These are phyloP conservation scores for Xiphorhynchus elegans DNA, from an alignment of 2,113 vertebrate genomes.

Conservation along the genomic window DNA sequence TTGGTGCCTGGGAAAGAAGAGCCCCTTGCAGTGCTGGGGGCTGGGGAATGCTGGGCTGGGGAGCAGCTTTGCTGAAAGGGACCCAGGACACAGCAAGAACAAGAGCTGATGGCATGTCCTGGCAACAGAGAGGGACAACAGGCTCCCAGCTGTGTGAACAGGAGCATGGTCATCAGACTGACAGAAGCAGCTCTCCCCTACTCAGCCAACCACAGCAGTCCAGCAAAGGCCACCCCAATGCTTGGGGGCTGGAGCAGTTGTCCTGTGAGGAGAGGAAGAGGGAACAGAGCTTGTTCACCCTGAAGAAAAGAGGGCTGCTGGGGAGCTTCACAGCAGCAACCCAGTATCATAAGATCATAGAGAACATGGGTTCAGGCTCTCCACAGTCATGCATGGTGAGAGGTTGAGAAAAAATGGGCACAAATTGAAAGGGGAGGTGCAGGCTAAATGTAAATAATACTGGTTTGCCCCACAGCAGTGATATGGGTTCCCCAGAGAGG, in stretches of 20 bases:
- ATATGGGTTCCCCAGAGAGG: neutral
- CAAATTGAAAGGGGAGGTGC: neutral
- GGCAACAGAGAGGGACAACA: neutral
- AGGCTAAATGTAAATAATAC: neutral
- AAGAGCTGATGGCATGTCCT: no score
- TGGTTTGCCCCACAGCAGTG: neutral
- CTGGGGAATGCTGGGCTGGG: neutral
- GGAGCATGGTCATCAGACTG: neutral
- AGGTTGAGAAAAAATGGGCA: neutral
- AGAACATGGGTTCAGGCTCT: neutral
- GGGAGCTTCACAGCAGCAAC: neutral
- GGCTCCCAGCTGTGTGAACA: accelerated
- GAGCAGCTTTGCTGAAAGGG: neutral
- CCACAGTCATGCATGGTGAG: no score
- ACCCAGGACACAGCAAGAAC: neutral
- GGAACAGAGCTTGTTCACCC: accelerated
- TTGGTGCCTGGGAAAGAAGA: neutral
- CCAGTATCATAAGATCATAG: no score
- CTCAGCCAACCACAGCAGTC: neutral
- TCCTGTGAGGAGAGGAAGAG: neutral
- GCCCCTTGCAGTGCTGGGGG: neutral
- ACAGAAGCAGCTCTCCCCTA: neutral
- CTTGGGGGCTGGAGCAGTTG: neutral
- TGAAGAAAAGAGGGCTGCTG: neutral
- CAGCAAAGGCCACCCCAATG: neutral